Evolutionary conservation across 2,797 vertebrate genomes (phyloP).

Genomic region (Alectoris magna): DNA sequence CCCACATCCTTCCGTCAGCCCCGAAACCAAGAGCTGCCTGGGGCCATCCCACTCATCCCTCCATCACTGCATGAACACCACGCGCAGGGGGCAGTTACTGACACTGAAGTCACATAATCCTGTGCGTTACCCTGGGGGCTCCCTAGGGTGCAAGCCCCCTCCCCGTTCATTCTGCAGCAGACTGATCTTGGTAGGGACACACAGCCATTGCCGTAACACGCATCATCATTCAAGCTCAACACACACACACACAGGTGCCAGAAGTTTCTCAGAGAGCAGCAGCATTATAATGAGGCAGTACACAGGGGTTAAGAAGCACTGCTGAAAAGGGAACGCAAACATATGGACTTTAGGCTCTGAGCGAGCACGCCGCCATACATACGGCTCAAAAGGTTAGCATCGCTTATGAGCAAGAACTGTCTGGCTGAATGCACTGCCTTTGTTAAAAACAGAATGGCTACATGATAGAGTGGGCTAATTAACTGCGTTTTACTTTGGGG

Average conservation of each 20-base stretch:
- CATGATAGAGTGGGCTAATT: slow-evolving; percentile 52
- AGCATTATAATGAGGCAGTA: background rate
- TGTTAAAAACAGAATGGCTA: background rate
- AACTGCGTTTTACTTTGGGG: slow-evolving; percentile 54
- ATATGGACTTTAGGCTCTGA: background rate
- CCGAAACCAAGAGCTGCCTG: background rate
- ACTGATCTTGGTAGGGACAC: background rate
- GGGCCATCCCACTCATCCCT: background rate
- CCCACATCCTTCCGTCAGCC: background rate
- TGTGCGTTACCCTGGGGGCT: background rate
- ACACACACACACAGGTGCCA: background rate
- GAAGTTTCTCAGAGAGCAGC: background rate
- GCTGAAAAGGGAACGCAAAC: slow-evolving; percentile 34
- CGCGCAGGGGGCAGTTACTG: background rate
- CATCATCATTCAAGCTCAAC: background rate
- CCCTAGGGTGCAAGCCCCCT: background rate
- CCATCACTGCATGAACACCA: background rate
- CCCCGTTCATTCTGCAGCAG: background rate
- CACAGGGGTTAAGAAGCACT: background rate
- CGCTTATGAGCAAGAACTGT: slow-evolving; percentile 26
- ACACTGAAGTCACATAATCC: background rate
- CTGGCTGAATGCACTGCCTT: slow-evolving; percentile 31
- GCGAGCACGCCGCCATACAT: background rate
- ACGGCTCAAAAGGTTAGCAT: slow-evolving; percentile 24
- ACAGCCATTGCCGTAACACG: background rate